Base-by-base conservation (phyloP, 2,888 invertebrate genomes). In the Melieria picta region DNA sequence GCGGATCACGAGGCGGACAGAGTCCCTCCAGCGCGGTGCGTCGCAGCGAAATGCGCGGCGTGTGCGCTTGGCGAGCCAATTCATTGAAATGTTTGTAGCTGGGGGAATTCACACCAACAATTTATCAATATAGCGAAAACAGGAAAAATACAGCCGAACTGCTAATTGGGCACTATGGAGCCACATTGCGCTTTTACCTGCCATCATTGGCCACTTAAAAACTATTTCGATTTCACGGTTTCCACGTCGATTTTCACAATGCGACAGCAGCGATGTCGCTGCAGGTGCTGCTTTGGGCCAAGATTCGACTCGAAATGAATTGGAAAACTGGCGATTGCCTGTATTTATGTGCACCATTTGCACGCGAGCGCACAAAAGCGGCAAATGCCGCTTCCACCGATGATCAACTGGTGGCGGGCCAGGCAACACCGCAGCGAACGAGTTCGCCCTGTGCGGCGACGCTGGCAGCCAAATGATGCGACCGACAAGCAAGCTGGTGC, bases 1-100 rank as follows among this genome's bases (percentile, higher is more conserved):
- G 93, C 4, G 88, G 86, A 10, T 91, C 91, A 61, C 90, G 88
- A 4, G 91, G 88, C 0, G 94, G 94, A 79, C 94, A 94, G 72
- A 87, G 79, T 11, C 83, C 84, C 78, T 87, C 87, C 50, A 87
- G 77, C 7, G 86, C 82, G 5, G 87, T 87, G 4, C 85, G 84
- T 0, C 85, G 82, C 72, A 87, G 71, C 0, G 87, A 86, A 48
- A 87, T 81, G 71, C 84, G 85, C 5, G 83, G 83, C 4, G 80
- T 77, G 69, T 86, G 83, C 43, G 86, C 84, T 69, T 87, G 86
- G 0, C 87, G 80, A 7, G 86, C 86, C 65, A 85, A 79, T 68
- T 83, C 83, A 76, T 82, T 81, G 64, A 84, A 80, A 71, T 83
- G 80, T 73, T 86, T 83, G 72, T 83, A 84, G 77, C 87, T 87